These are phyloP conservation scores for Aramus guarauna DNA, from an alignment of 2,113 vertebrate species.

Conservation along the genomic window DNA sequence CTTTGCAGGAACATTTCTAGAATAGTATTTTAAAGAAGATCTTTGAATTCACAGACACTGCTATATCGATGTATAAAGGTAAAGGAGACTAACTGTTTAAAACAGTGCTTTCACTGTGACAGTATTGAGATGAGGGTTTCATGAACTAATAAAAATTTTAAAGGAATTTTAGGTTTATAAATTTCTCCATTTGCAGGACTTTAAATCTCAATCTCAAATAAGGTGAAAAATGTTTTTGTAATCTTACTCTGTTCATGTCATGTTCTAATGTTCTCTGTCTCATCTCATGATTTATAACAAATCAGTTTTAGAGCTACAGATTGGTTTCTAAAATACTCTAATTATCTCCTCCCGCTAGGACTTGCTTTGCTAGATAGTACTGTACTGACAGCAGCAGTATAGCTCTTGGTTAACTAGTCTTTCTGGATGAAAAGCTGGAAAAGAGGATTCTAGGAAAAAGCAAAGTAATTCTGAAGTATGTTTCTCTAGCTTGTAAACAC, in stretches of 20 bases:
- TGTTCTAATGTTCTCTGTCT: background rate
- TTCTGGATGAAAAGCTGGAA: background rate
- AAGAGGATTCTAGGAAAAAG: background rate
- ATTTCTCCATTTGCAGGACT: background rate
- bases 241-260: background rate
- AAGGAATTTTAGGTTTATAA: background rate
- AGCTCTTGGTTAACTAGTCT: background rate
- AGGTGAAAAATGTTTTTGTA: background rate
- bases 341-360: background rate
- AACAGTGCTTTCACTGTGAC: background rate
- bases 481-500: background rate
- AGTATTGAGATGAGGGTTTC: background rate
- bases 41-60: background rate
- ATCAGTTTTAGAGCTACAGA: background rate
- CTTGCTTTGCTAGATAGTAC: background rate
- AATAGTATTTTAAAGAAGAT: background rate
- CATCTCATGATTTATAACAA: background rate
- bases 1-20: background rate
- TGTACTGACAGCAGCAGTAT: background rate
- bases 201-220: background rate
- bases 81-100: background rate
- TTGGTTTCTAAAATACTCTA: background rate
- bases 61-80: background rate
- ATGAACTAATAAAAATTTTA: background rate
- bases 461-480: background rate